These are phyloP conservation scores for Hypomecis punctinalis DNA, from an alignment of 2,888 invertebrate species.

Conservation along the genomic window DNA sequence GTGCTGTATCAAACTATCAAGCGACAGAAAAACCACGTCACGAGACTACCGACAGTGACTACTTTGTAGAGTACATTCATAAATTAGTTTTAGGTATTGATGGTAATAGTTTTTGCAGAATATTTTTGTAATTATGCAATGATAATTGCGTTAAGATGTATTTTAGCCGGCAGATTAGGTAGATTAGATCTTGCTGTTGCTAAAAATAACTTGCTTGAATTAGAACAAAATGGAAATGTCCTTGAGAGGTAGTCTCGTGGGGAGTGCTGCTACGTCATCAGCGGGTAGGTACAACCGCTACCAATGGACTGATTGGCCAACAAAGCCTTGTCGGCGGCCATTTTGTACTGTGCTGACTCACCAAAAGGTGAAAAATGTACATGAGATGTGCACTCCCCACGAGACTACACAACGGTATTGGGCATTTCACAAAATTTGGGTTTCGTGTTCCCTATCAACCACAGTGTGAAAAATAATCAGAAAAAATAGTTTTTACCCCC, in stretches of 20 bases:
- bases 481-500: slow-evolving; percentile 55
- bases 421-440: slow-evolving; percentile 85
- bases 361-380: slow-evolving; percentile 87
- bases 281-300: slow-evolving; percentile 70
- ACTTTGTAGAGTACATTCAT: slow-evolving; percentile 82
- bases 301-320: slow-evolving; percentile 75
- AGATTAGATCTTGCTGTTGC: slow-evolving; percentile 28
- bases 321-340: slow-evolving; percentile 86
- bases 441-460: slow-evolving; percentile 77
- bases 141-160: slow-evolving; percentile 1
- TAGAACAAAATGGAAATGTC: slow-evolving; percentile 78
- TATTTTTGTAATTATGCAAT: slow-evolving; percentile 12
- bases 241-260: slow-evolving; percentile 83
- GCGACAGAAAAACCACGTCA: slow-evolving; percentile 51
- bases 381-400: slow-evolving; percentile 83
- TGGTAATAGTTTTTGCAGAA: slow-evolving; percentile 24
- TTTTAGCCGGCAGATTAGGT: slow-evolving; percentile 6
- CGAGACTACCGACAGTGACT: slow-evolving; percentile 79
- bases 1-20: slow-evolving; percentile 43
- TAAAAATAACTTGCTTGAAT: slow-evolving; percentile 63
- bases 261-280: slow-evolving; percentile 80
- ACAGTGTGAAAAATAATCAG: slow-evolving; percentile 63
- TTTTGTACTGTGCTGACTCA: slow-evolving; percentile 87
- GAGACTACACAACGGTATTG: slow-evolving; percentile 86
- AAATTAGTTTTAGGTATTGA: slow-evolving; percentile 70